Evolutionary conservation across 2,888 invertebrate species (phyloP).

Genomic region (Drosophila percnosoma): DNA sequence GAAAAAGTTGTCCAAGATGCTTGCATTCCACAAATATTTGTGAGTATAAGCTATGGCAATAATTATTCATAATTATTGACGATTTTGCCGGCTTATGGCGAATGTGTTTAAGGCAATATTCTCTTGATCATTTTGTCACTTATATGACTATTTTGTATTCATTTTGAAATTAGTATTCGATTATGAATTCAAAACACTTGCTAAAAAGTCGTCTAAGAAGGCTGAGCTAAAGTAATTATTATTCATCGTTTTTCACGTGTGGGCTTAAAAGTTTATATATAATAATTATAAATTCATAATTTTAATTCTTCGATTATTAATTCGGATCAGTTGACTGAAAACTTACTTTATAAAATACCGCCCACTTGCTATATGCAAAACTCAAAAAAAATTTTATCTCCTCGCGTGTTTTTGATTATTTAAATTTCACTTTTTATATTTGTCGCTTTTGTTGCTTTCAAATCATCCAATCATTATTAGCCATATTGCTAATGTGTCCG

Average conservation of each 20-base stretch:
- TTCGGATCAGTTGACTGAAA: not conserved
- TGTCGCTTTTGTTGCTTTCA: constrained; percentile 13
- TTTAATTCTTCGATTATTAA: not conserved
- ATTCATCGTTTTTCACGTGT: not conserved
- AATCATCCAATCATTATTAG: constrained; percentile 6
- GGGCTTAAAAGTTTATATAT: not conserved
- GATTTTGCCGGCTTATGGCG: not conserved
- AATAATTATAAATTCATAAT: not conserved
- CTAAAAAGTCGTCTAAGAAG: not conserved
- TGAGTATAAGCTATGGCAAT: not conserved
- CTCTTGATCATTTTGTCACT: not conserved
- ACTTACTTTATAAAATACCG: not conserved
- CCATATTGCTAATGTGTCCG: not conserved
- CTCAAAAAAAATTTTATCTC: constrained; percentile 10
- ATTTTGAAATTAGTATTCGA: not conserved
- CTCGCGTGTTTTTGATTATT: constrained; percentile 1
- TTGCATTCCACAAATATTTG: not conserved
- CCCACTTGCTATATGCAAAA: not conserved
- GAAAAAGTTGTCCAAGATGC: not conserved
- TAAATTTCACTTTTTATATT: constrained; percentile 39
- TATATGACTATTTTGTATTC: not conserved
- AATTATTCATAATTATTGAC: not conserved
- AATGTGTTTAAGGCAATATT: not conserved
- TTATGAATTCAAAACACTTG: not conserved
- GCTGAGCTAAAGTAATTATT: not conserved